These are phyloP conservation scores for Lates calcarifer DNA, from an alignment of 2,113 vertebrate species.

Conservation along the genomic window DNA sequence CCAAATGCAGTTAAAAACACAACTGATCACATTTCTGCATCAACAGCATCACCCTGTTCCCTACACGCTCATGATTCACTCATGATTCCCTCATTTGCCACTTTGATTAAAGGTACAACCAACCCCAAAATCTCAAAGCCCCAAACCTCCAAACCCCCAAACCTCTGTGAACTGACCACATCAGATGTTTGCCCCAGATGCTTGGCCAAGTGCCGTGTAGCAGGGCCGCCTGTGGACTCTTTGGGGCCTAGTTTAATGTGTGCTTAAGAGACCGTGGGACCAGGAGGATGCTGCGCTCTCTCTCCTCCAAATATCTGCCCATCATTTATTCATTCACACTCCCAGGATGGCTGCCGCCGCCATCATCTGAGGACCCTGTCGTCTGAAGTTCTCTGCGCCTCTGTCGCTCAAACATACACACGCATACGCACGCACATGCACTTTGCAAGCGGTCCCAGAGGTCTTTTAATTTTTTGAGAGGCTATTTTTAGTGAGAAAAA, in stretches of 20 bases:
- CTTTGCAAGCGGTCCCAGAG: constrained; percentile 81
- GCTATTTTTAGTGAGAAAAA: constrained; percentile 86
- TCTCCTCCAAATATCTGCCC: constrained; percentile 74
- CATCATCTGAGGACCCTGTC: constrained; percentile 69
- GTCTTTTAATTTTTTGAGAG: constrained; percentile 87
- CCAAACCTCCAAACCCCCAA: constrained; percentile 30
- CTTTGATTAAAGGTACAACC: constrained; percentile 63
- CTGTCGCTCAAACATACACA: constrained; percentile 68
- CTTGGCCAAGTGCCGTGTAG: constrained; percentile 58
- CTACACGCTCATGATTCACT: constrained; percentile 6
- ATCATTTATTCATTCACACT: constrained; percentile 83
- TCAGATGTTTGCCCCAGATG: constrained; percentile 75
- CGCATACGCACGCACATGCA: constrained; percentile 60
- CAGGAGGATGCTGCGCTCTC: constrained; percentile 37
- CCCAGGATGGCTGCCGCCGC: constrained; percentile 63
- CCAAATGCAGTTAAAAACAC: constrained; percentile 39
- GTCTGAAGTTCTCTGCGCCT: constrained; percentile 61
- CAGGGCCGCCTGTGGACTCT: constrained; percentile 58
- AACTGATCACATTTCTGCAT: constrained; percentile 15
- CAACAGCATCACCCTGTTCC: constrained; percentile 28
- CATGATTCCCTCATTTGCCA: constrained; percentile 36
- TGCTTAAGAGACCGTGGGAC: constrained; percentile 74
- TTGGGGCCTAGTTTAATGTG: constrained; percentile 68
- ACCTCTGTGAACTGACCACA: constrained; percentile 60
- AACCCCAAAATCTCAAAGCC: constrained; percentile 49